Base-by-base conservation (phyloP, 2,113 vertebrate genomes). In the Cyphomyrus discorhynchus region DNA sequence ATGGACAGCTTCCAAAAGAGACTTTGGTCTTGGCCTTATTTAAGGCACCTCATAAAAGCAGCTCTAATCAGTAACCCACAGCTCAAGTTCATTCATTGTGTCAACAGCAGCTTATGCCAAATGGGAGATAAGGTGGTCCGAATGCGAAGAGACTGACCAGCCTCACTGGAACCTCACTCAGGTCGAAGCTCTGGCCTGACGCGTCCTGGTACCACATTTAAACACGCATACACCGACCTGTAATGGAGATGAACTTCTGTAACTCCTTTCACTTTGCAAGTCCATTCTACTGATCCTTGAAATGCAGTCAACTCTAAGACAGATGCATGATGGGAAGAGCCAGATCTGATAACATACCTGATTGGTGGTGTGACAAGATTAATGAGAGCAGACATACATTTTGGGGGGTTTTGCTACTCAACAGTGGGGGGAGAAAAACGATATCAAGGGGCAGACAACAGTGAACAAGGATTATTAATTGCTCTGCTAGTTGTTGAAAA, bases 1-100 rank as follows among this genome's bases (percentile, higher is more conserved):
- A 19, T 19, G 58, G 89, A 89, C 90, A 80, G 53, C 80, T 50
- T 90, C 45, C 90, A 90, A 91, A 87, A 90, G 21, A 93, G 93
- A 95, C 95, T 95, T 95, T 95, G 94, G 66, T 93, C 93, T 39
- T 87, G 91, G 84, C 52, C 92, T 95, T 95, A 94, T 95, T 93
- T 91, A 90, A 91, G 70, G 90, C 66, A 87, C 91, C 92, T 91
- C 93, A 93, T 88, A 92, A 90, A 90, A 93, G 93, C 66, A 92
- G 85, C 58, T 92, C 92, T 94, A 94, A 95, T 95, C 92, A 96
- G 95, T 96, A 95, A 95, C 94, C 88, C 49, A 70, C 77, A 77
- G 87, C 42, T 85, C 86, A 92, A 86, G 90, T 89, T 90, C 93
- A 90, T 89, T 94, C 92, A 95, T 94, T 90, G 84, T 91, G 93